These are phyloP conservation scores for Hemiscyllium ocellatum DNA, from an alignment of 2,113 vertebrate species.

Conservation along the genomic window DNA sequence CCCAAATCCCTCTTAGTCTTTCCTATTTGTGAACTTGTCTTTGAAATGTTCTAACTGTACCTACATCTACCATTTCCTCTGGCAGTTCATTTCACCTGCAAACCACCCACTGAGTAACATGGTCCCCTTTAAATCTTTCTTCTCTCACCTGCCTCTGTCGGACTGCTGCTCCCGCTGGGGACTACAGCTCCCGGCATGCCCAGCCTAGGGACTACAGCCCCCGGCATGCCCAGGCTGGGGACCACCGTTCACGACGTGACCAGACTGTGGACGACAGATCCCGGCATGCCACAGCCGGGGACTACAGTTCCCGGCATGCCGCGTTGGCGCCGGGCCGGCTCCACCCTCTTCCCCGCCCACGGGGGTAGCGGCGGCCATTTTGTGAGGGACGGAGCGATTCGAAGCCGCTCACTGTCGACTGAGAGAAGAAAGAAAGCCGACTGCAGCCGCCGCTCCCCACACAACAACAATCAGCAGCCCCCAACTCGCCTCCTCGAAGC, in stretches of 20 bases:
- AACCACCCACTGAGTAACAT: too few relatives aligned
- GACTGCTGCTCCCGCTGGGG: too few relatives aligned
- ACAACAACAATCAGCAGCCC: not conserved
- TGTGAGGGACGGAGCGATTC: conserved; percentile 44
- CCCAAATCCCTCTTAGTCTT: too few relatives aligned
- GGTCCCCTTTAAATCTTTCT: too few relatives aligned
- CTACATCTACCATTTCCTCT: too few relatives aligned
- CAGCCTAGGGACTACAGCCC: conserved; percentile 41
- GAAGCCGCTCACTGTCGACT: not conserved
- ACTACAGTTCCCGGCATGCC: not conserved
- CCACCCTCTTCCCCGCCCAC: too few relatives aligned
- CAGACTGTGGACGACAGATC: conserved; percentile 10
- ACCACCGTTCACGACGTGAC: too few relatives aligned
- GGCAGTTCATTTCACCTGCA: too few relatives aligned
- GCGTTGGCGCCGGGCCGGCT: not conserved
- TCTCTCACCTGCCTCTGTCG: too few relatives aligned
- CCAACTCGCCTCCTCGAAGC: conserved; percentile 43
- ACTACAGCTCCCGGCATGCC: not conserved
- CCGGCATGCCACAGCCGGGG: not conserved
- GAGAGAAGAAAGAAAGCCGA: not conserved
- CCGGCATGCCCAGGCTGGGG: conserved; percentile 29
- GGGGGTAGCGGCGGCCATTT: conserved; percentile 54
- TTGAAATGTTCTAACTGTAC: too few relatives aligned
- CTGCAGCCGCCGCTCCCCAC: too few relatives aligned
- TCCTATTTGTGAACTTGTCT: too few relatives aligned